Evolutionary conservation across 2,113 vertebrate genomes (phyloP).

Genomic region (Ardeotis arabs): DNA sequence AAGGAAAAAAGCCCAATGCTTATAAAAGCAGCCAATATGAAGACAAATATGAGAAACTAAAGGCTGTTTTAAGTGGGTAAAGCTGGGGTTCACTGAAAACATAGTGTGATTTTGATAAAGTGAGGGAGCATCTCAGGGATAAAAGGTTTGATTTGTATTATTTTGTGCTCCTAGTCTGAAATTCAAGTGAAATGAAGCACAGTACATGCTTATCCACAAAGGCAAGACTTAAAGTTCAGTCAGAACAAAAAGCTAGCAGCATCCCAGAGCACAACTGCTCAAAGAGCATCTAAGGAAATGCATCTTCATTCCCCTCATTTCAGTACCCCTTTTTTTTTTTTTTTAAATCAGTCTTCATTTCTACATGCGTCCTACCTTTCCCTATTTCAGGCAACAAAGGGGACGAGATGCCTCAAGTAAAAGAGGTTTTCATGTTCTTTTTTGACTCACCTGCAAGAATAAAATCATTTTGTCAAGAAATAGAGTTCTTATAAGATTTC

Average conservation of each 20-base stretch:
- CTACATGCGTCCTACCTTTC: background rate
- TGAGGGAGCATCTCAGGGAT: background rate
- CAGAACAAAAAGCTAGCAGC: background rate
- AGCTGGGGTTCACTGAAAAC: background rate
- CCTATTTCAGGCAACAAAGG: background rate
- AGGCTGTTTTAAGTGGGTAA: background rate
- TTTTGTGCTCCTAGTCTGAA: background rate
- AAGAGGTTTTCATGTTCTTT: background rate
- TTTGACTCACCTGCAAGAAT: background rate
- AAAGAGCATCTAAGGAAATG: background rate
- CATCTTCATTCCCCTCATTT: background rate
- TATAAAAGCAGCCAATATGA: background rate
- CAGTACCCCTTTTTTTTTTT: background rate
- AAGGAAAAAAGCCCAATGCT: background rate
- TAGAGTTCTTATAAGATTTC: background rate
- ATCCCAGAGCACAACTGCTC: background rate
- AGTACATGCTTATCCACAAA: background rate
- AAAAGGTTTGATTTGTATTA: conserved; percentile 4
- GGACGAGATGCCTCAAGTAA: background rate
- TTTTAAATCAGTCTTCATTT: background rate
- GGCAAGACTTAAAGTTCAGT: background rate
- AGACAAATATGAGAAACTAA: background rate
- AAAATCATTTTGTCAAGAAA: background rate
- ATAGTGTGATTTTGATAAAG: conserved; percentile 22
- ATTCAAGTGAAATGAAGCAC: background rate